These are phyloP conservation scores for Euglossa dilemma DNA, from an alignment of 1,140 invertebrate species.

Conservation along the genomic window DNA sequence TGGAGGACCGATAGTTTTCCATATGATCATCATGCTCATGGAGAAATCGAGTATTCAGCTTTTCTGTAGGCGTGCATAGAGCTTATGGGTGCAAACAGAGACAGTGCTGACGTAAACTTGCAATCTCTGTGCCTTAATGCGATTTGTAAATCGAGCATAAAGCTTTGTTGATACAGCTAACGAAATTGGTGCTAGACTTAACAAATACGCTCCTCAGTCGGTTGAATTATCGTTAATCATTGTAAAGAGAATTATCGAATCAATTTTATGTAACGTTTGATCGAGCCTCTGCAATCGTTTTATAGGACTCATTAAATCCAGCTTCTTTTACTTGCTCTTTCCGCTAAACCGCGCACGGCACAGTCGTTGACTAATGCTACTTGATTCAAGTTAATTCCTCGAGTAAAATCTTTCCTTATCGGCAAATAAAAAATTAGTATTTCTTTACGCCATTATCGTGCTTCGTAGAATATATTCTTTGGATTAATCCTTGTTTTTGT, in stretches of 20 bases:
- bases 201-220: background rate
- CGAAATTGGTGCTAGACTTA: background rate
- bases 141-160: constrained; percentile 27
- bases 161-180: background rate
- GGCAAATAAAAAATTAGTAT: background rate
- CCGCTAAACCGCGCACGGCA: background rate
- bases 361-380: constrained; percentile 15
- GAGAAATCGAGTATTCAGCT: background rate
- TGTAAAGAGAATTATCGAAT: background rate
- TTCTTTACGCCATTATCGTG: background rate
- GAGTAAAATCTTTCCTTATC: background rate
- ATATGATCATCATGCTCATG: background rate
- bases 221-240: background rate
- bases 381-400: background rate
- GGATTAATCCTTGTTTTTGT: background rate
- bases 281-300: constrained; percentile 11
- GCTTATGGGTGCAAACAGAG: background rate
- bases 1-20: constrained; percentile 5
- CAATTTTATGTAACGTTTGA: constrained; percentile 1
- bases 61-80: background rate
- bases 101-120: constrained; percentile 18
- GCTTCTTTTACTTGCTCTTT: no score
- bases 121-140: background rate
- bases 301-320: constrained; percentile 22
- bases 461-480: background rate